phyloP scores from a whole-genome alignment of 37 sponge, comb jelly and placozoan genomes.

The Chondrosia reniformis region DNA sequence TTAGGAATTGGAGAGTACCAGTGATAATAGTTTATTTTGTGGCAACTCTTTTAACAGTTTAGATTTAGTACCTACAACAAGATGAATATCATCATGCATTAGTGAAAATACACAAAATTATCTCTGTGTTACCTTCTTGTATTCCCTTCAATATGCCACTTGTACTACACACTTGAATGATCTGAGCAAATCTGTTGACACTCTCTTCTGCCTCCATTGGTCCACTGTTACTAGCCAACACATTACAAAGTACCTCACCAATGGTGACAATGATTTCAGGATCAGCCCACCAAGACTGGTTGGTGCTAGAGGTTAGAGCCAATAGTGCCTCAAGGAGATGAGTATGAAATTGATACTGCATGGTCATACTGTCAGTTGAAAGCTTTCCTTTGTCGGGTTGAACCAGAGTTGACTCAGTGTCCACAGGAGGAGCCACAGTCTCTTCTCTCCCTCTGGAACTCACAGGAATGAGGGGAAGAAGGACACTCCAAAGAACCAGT shows the following conservation, averaged over 20 bases:
- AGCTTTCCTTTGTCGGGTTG: neutral
- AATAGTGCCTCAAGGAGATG: conserved; percentile 3
- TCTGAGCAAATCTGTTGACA: conserved; percentile 72
- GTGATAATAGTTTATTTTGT: too few relatives aligned
- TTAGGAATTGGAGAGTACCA: too few relatives aligned
- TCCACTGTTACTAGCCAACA: neutral
- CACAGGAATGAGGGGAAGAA: conserved; percentile 29
- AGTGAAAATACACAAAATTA: too few relatives aligned
- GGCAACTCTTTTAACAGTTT: too few relatives aligned
- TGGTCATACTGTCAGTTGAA: neutral
- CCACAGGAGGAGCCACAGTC: neutral
- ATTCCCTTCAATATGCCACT: too few relatives aligned
- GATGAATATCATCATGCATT: too few relatives aligned
- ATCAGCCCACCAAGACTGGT: neutral
- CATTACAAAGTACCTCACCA: neutral
- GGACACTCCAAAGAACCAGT: conserved; percentile 50
- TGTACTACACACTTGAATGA: conserved; percentile 68
- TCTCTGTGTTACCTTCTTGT: too few relatives aligned
- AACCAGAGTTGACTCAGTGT: neutral
- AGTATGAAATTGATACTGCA: conserved; percentile 1
- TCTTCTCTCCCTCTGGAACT: neutral
- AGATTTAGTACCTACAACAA: too few relatives aligned
- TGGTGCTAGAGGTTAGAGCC: neutral
- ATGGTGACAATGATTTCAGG: neutral
- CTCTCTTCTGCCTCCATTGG: neutral